Evolutionary conservation across 2,113 vertebrate species (phyloP).

Genomic region (Oncorhynchus tshawytscha): DNA sequence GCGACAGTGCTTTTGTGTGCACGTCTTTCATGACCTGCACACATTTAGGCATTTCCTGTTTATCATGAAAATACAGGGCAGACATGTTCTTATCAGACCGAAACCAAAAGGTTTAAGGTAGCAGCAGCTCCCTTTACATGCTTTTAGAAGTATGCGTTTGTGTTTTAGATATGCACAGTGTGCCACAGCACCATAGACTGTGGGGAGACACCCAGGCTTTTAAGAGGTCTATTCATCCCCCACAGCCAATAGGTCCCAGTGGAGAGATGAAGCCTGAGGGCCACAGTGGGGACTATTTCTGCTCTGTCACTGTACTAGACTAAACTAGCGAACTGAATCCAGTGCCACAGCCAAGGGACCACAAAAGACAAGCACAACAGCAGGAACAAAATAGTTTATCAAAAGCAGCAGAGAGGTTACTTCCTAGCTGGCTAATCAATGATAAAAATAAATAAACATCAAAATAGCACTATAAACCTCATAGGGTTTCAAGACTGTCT

Average conservation of each 20-base stretch:
- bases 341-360: slow-evolving; percentile 35
- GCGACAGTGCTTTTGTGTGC: slow-evolving; percentile 24
- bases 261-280: slow-evolving; percentile 40
- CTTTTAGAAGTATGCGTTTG: too few species aligned
- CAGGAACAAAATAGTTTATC: slow-evolving; percentile 26
- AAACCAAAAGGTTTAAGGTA: not conserved
- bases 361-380: slow-evolving; percentile 26
- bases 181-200: too few species aligned
- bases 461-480: slow-evolving; percentile 29
- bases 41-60: not conserved
- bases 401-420: not conserved
- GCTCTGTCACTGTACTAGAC: slow-evolving; percentile 44
- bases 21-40: slow-evolving; percentile 16
- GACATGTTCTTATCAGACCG: not conserved
- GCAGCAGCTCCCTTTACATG: not conserved
- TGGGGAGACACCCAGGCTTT: not conserved
- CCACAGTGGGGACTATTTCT: slow-evolving; percentile 31
- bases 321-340: slow-evolving; percentile 12
- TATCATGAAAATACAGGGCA: not conserved
- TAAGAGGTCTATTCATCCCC: not conserved
- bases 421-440: slow-evolving; percentile 13
- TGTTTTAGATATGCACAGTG: too few species aligned
- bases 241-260: slow-evolving; percentile 13
- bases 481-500: not conserved
- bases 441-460: slow-evolving; percentile 5